Evolutionary conservation across 2,888 invertebrate genomes (phyloP).

Genomic region (Minunthozetes semirufus): DNA sequence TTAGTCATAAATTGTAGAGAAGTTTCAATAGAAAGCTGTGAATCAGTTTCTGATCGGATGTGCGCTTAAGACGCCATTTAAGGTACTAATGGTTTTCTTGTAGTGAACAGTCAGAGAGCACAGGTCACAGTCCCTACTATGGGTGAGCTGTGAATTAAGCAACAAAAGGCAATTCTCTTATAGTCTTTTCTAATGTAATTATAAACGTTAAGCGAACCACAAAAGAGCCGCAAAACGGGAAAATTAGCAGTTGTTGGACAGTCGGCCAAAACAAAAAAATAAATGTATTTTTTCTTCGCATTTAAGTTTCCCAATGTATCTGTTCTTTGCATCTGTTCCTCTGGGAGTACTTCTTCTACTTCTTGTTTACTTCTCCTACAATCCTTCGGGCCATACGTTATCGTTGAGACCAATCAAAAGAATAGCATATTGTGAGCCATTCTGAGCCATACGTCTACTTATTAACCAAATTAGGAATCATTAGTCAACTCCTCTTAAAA

Average conservation of each 20-base stretch:
- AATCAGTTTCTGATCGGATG: neutral
- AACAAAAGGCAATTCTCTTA: neutral
- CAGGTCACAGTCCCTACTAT: neutral
- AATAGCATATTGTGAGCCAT: neutral
- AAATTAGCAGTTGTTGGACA: constrained; percentile 21
- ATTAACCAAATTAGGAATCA: neutral
- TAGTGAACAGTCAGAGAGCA: neutral
- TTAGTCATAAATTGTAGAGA: neutral
- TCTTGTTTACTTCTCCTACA: constrained; percentile 4
- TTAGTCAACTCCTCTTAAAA: neutral
- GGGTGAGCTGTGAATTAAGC: neutral
- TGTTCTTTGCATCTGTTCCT: no score
- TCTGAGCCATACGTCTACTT: no score
- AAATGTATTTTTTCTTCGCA: neutral
- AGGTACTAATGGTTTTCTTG: neutral
- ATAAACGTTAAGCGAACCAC: constrained; percentile 14
- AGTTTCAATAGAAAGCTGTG: neutral
- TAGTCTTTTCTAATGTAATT: neutral
- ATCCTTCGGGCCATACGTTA: constrained; percentile 4
- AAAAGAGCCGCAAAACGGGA: constrained; percentile 16
- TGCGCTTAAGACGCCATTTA: neutral
- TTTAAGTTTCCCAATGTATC: neutral
- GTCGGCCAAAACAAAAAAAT: neutral
- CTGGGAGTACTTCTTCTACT: neutral
- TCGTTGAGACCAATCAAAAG: neutral